phyloP scores from a whole-genome alignment of 2,797 vertebrate genomes.

The Chaenodraco wilsoni region DNA sequence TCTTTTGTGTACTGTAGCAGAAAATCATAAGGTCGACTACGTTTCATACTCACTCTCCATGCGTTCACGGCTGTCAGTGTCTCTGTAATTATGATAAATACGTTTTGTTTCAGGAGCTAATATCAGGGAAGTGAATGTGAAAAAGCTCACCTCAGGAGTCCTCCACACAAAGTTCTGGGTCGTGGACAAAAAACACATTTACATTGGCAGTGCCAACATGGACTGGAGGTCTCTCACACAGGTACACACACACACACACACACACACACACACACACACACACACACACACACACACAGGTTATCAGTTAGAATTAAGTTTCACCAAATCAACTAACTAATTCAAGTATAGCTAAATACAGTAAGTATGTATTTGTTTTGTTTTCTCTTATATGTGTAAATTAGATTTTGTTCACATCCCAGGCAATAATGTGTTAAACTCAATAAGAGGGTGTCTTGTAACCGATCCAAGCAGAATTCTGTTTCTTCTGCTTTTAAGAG shows the following conservation, averaged over 20 bases:
- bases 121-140: conserved; percentile 88
- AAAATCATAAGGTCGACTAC: neutral
- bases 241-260: conserved; percentile 69
- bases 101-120: conserved; percentile 83
- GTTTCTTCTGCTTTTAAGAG: conserved; percentile 18
- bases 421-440: neutral
- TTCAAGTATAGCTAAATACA: too few species aligned
- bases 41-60: neutral
- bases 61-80: too few species aligned
- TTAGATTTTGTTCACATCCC: neutral
- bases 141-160: conserved; percentile 86
- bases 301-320: neutral
- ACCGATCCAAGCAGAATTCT: neutral
- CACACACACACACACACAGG: neutral
- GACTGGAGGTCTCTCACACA: conserved; percentile 96
- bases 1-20: neutral
- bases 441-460: neutral
- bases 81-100: neutral
- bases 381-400: neutral
- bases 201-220: conserved; percentile 96
- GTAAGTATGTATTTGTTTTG: too few species aligned
- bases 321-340: too few species aligned
- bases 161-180: conserved; percentile 97
- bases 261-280: conserved; percentile 11
- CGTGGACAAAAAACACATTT: conserved; percentile 90